These are phyloP conservation scores for Agrilus mali DNA, from an alignment of 2,888 invertebrate species.

Conservation along the genomic window DNA sequence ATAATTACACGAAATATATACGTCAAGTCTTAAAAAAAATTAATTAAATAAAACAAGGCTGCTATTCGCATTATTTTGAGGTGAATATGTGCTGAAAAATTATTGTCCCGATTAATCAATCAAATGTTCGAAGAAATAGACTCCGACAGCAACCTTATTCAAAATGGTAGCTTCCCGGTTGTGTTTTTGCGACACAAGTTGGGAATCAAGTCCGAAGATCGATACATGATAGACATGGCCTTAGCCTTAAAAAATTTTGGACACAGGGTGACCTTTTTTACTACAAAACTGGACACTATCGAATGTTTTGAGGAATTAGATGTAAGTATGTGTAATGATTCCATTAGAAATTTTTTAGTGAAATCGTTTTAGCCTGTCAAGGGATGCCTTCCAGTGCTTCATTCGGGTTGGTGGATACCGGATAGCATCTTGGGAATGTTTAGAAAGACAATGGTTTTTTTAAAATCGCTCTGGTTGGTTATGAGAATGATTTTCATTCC, in stretches of 20 bases:
- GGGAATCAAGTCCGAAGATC: slow-evolving; percentile 21
- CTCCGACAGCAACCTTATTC: no score
- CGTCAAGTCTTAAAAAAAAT: no score
- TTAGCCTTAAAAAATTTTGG: slow-evolving; percentile 22
- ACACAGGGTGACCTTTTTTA: slow-evolving; percentile 24
- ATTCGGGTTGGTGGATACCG: slow-evolving; percentile 26
- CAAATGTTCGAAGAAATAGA: no score
- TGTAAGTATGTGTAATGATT: slow-evolving; percentile 16
- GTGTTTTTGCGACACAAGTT: slow-evolving; percentile 26
- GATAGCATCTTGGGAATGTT: slow-evolving; percentile 19
- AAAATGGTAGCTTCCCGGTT: slow-evolving; percentile 13
- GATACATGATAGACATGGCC: slow-evolving; percentile 25
- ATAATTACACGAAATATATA: no score
- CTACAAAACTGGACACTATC: slow-evolving; percentile 19
- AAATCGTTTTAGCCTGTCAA: slow-evolving; percentile 13
- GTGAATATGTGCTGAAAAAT: no score
- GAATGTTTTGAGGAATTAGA: slow-evolving; percentile 22
- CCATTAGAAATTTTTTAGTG: background rate
- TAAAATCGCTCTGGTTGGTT: slow-evolving; percentile 24
- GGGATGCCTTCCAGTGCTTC: slow-evolving; percentile 2
- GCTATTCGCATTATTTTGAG: no score
- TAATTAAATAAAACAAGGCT: no score
- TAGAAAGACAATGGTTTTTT: slow-evolving; percentile 12
- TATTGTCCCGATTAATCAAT: no score
- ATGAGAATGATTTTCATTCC: slow-evolving; percentile 21